A percentile compares a stretch with the other conserved stretches of the same genome.
phyloP scores from a whole-genome alignment of 2,888 invertebrate genomes.

The Melinaea marsaeus region DNA sequence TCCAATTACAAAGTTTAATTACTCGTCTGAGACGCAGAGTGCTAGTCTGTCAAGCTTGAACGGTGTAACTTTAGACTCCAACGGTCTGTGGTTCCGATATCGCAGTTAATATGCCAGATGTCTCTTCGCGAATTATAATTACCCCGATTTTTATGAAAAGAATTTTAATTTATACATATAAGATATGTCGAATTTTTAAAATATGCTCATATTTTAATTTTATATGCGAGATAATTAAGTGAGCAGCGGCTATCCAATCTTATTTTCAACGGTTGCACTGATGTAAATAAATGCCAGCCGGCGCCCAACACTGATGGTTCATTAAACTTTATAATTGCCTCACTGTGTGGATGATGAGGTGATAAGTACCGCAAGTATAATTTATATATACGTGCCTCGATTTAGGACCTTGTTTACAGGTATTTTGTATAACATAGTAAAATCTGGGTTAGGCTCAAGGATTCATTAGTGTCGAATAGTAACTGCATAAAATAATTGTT shows the following conservation, averaged over 20 bases:
- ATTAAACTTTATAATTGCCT: slow-evolving; percentile 42
- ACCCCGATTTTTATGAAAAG: no score
- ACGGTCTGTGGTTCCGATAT: background rate
- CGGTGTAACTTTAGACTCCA: slow-evolving; percentile 24
- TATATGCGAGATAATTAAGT: slow-evolving; percentile 20
- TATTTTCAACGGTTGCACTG: slow-evolving; percentile 25
- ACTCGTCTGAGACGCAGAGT: slow-evolving; percentile 39
- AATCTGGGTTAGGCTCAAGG: slow-evolving; percentile 7
- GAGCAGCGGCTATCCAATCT: slow-evolving; percentile 22
- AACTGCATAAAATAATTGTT: slow-evolving; percentile 6
- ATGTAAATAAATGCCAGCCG: slow-evolving; percentile 27
- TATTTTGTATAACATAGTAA: background rate
- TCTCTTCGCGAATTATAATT: no score
- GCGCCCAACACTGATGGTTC: slow-evolving; percentile 31
- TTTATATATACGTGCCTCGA: no score
- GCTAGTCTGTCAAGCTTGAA: slow-evolving; percentile 29
- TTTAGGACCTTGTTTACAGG: no score
- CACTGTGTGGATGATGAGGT: slow-evolving; percentile 25
- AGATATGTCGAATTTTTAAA: no score
- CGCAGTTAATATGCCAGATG: background rate
- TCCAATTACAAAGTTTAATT: slow-evolving; percentile 59
- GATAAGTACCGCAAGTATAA: slow-evolving; percentile 17
- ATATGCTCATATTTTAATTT: slow-evolving; percentile 7
- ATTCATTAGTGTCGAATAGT: slow-evolving; percentile 1
- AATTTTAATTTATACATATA: no score